Conservation (phyloP, 2,888 invertebrate genomes). For the Gymnocheta viridis region DNA sequence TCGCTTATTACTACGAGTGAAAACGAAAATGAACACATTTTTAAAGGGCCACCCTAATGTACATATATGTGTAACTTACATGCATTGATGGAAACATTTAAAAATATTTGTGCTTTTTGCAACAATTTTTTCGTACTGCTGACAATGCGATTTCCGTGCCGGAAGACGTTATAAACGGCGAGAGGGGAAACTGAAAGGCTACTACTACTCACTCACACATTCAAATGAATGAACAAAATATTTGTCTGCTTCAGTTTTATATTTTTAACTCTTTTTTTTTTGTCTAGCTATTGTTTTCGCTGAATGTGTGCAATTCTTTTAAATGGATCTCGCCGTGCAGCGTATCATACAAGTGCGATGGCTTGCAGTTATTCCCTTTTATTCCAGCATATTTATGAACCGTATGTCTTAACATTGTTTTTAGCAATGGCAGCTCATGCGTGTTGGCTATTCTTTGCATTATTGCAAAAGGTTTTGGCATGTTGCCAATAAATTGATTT, state of each 20-base stretch:
- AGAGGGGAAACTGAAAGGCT: conserved; percentile 41
- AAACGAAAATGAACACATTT: too few relatives aligned
- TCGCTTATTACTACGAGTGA: too few relatives aligned
- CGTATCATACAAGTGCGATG: conserved; percentile 32
- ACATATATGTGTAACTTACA: not conserved
- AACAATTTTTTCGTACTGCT: conserved; percentile 63
- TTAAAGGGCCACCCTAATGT: too few relatives aligned
- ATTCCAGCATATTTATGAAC: conserved; percentile 46
- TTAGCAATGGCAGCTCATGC: conserved; percentile 59
- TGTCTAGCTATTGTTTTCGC: conserved; percentile 66
- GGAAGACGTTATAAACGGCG: conserved; percentile 56
- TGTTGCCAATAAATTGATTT: conserved; percentile 75
- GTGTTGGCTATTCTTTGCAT: conserved; percentile 59
- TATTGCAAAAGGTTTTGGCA: conserved; percentile 71
- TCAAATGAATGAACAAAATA: not conserved
- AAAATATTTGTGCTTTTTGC: conserved; percentile 59
- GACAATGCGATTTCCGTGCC: conserved; percentile 68
- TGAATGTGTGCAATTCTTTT: conserved; percentile 59
- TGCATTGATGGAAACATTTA: conserved; percentile 11
- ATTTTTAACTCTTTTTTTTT: conserved; percentile 8
- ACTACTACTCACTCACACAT: conserved; percentile 44
- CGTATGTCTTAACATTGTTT: conserved; percentile 47
- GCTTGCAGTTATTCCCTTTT: conserved; percentile 28
- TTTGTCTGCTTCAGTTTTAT: not conserved
- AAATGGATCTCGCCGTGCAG: conserved; percentile 54